Conservation (phyloP, 2,888 invertebrate species). For the Drosophila kokeensis region DNA sequence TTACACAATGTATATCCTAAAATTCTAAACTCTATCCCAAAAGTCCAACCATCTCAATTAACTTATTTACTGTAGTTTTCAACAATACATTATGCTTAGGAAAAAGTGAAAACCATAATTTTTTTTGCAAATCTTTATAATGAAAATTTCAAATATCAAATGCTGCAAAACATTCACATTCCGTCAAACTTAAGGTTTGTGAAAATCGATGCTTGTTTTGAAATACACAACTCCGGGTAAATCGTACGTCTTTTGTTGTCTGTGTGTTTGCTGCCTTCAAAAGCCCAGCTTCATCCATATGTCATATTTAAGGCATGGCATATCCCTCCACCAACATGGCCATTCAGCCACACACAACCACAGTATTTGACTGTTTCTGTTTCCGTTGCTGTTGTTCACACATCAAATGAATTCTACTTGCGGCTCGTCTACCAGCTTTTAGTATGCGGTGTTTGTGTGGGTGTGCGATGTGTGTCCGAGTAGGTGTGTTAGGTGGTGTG, state of each 20-base stretch:
- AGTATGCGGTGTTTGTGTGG: conserved; percentile 46
- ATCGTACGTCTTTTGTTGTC: background rate
- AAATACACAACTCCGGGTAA: background rate
- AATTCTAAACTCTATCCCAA: background rate
- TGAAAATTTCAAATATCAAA: background rate
- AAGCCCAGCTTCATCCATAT: background rate
- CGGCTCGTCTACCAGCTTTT: conserved; percentile 64
- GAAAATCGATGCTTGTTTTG: background rate
- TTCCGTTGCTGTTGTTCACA: conserved; percentile 63
- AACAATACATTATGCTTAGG: background rate
- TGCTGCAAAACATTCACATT: background rate
- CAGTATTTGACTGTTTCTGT: conserved; percentile 1
- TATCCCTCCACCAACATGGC: background rate
- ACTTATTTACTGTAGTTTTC: background rate
- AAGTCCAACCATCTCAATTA: background rate
- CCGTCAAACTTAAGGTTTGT: background rate
- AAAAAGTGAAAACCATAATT: background rate
- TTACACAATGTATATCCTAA: background rate
- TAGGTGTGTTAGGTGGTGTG: background rate
- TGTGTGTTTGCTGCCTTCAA: background rate
- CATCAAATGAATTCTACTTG: conserved; percentile 78
- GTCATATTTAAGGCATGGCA: conserved; percentile 14
- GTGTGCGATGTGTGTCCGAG: conserved; percentile 38
- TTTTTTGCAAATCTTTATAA: background rate
- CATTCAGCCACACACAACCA: background rate